Percentiles rank a stretch among this genome's conserved stretches.
These are phyloP conservation scores for Apis dorsata DNA, from an alignment of 1,140 invertebrate species.

Conservation along the genomic window DNA sequence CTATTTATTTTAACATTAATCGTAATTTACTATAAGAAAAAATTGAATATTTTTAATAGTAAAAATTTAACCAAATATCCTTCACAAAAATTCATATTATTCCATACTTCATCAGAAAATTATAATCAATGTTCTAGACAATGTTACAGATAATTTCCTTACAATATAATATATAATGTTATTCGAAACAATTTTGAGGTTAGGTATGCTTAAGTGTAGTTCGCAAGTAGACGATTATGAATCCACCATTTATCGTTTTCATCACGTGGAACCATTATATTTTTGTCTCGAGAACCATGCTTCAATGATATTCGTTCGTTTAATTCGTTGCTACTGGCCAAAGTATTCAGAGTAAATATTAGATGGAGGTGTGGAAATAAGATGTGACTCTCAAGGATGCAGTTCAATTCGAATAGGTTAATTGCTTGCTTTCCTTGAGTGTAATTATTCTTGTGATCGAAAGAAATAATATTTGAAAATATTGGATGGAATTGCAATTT, in stretches of 20 bases:
- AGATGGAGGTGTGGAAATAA: background rate
- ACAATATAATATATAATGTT: background rate
- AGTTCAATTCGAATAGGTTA: background rate
- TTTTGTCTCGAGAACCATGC: background rate
- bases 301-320: background rate
- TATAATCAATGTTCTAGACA: background rate
- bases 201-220: background rate
- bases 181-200: background rate
- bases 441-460: background rate
- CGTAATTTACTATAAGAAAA: too few species aligned
- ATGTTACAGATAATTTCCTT: background rate
- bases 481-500: too few species aligned
- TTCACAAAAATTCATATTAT: too few species aligned
- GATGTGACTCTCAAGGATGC: background rate
- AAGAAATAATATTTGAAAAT: too few species aligned
- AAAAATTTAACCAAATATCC: too few species aligned
- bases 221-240: background rate
- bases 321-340: background rate
- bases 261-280: conserved; percentile 1
- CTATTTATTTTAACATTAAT: too few species aligned
- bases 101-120: background rate
- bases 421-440: background rate
- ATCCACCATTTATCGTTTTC: background rate
- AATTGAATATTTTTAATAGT: too few species aligned
- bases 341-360: background rate